These are phyloP conservation scores for Amazona vittata DNA, from an alignment of 2,113 vertebrate genomes.

Conservation along the genomic window DNA sequence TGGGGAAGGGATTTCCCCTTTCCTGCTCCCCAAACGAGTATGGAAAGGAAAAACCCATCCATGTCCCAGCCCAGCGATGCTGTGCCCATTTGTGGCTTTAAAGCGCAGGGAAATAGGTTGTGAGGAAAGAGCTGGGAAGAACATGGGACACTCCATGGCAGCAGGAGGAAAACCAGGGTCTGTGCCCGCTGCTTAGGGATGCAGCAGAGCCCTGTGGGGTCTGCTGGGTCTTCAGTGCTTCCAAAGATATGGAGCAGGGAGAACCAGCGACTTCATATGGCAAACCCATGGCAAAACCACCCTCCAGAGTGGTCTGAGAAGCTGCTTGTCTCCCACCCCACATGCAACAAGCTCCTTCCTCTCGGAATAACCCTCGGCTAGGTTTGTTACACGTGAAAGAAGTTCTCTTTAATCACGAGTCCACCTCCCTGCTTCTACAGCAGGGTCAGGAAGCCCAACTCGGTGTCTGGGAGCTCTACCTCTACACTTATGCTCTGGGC, in stretches of 20 bases:
- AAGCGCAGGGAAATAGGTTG: background rate
- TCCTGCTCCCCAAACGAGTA: background rate
- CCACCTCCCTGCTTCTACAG: background rate
- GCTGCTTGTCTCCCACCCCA: background rate
- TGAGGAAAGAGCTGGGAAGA: background rate
- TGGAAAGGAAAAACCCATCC: background rate
- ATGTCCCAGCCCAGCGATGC: background rate
- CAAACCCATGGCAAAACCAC: background rate
- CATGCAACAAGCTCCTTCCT: background rate
- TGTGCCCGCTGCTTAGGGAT: fast-evolving
- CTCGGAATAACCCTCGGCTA: background rate
- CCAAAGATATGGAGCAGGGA: background rate
- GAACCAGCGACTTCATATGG: background rate
- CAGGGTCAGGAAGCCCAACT: background rate
- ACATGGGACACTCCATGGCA: fast-evolving
- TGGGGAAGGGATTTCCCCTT: background rate
- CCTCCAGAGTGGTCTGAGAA: background rate
- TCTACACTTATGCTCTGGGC: background rate
- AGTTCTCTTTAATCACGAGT: background rate
- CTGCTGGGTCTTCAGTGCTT: background rate
- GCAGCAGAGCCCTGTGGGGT: background rate
- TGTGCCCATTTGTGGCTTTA: background rate
- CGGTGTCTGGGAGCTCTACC: background rate
- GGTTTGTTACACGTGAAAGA: background rate
- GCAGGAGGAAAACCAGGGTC: background rate